phyloP scores from a whole-genome alignment of 2,113 vertebrate genomes.

The Panthera leo region DNA sequence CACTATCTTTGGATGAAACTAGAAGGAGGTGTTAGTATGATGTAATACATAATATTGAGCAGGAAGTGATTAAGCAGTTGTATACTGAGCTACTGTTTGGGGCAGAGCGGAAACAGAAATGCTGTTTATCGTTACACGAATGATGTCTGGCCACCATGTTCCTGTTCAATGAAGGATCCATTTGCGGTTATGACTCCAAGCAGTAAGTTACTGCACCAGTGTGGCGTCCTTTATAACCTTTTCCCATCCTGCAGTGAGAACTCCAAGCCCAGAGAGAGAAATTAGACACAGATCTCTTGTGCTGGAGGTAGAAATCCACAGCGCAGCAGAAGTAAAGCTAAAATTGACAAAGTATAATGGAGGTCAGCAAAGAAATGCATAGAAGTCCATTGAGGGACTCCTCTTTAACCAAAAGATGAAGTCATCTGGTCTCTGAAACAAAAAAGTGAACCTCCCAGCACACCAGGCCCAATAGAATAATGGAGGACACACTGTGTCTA shows the following conservation, averaged over 20 bases:
- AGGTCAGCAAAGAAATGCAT: background rate
- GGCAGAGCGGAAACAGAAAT: background rate
- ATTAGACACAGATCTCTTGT: background rate
- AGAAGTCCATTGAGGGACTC: background rate
- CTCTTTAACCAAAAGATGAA: constrained; percentile 3
- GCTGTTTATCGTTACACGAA: background rate
- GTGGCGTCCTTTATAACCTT: background rate
- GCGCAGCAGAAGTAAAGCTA: background rate
- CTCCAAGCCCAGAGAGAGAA: background rate
- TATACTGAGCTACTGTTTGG: background rate
- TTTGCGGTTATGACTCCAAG: background rate
- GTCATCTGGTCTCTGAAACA: background rate
- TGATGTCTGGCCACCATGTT: background rate
- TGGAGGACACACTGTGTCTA: background rate
- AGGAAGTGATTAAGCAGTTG: constrained; percentile 19
- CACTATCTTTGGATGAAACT: constrained; percentile 71
- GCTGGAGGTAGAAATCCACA: background rate
- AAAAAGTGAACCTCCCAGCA: background rate
- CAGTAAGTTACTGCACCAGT: background rate
- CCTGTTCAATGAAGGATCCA: background rate
- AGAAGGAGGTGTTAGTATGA: constrained; percentile 71
- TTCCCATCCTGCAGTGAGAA: background rate
- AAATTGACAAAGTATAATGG: background rate
- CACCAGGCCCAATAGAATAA: background rate
- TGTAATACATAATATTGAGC: constrained; percentile 5